Evolutionary conservation across 2,888 invertebrate species (phyloP), one percentile per base, ranked within the genome.

Genomic region (Tetheella fluctuosa): DNA sequence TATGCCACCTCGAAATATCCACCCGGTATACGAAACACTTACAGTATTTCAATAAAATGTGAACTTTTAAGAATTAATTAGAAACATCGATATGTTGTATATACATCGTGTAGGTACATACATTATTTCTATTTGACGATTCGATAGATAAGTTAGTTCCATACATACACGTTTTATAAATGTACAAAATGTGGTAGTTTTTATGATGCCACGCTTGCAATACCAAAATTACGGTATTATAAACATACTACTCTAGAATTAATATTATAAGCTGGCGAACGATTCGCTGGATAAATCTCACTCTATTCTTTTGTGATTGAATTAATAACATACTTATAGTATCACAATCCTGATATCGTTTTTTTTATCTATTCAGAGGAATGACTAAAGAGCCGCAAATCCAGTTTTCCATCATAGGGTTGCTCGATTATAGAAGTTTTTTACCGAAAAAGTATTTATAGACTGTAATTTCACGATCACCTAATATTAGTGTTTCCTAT

Each of bases 1-100:
- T 25, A n/a, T 25, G 25, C 25, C n/a, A n/a, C n/a, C n/a, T n/a
- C n/a, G n/a, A n/a, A n/a, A n/a, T n/a, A n/a, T n/a, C n/a, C n/a
- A n/a, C n/a, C n/a, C n/a, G n/a, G 6, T n/a, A 48, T 48, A 3
- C 20, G 48, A 48, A 48, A 48, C 20, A 48, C 48, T 48, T 48
- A 5, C n/a, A 48, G 48, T 48, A 48, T 48, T 48, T 48, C 20
- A 39, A 6, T 39, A n/a, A 20, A n/a, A 8, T 1, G 20, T 20
- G 7, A 10, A 48, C 20, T n/a, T n/a, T n/a, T n/a, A 48, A 8
- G 48, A 10, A 20, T 48, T 3, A 48, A 20, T 48, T 20, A 48
- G 2, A 20, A 48, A 48, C 48, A 48, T 48, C 48, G 48, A 48
- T 48, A 48, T 48, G 48, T 48, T n/a, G 20, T 48, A 48, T 48